Conservation (phyloP, 2,113 vertebrate species). For the Rhynchomys soricoides region DNA sequence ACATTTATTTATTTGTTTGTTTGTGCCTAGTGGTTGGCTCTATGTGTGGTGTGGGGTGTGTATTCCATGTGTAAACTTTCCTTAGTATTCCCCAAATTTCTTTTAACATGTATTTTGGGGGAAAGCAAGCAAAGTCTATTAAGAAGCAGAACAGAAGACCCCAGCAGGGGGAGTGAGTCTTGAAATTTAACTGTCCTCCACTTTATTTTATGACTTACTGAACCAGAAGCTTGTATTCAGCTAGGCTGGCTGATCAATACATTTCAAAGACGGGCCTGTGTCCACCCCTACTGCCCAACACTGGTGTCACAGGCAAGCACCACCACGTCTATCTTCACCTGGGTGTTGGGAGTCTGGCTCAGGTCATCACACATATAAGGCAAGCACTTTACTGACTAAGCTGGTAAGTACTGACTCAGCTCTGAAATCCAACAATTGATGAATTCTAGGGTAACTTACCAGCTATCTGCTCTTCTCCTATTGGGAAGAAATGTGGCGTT, state of each 20-base stretch:
- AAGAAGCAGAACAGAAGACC: neutral
- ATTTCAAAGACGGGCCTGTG: neutral
- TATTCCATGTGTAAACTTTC: neutral
- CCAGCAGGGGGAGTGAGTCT: neutral
- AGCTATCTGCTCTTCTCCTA: neutral
- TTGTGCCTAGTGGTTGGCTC: neutral
- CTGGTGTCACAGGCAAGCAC: no score
- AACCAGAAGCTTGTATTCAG: neutral
- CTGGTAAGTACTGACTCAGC: neutral
- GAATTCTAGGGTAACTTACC: neutral
- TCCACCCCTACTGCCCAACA: neutral
- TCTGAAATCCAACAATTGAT: neutral
- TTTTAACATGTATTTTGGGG: neutral
- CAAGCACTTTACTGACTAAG: neutral
- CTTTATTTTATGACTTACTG: neutral
- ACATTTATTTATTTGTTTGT: neutral
- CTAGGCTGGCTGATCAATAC: neutral
- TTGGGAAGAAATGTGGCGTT: neutral
- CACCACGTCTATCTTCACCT: neutral
- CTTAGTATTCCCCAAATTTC: neutral
- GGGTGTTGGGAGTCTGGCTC: neutral
- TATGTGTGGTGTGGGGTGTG: neutral
- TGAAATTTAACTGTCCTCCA: neutral
- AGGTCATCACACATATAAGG: neutral
- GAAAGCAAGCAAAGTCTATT: neutral